phyloP scores from a whole-genome alignment of 2,797 vertebrate species.

The Limnodromus scolopaceus region DNA sequence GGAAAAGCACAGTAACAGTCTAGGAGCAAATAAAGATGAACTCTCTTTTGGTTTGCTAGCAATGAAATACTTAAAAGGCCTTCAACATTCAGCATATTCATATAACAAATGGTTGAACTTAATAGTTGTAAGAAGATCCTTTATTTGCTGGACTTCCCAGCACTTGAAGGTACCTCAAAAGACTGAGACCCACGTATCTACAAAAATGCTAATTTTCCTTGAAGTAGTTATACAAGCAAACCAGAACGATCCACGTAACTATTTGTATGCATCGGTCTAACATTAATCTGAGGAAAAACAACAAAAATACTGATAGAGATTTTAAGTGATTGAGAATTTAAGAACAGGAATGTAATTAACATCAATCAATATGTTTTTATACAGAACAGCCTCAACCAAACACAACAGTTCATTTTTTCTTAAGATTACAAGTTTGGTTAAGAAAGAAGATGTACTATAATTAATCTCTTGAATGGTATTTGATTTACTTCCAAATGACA shows the following conservation, averaged over 20 bases:
- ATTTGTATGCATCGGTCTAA: neutral
- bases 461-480: neutral
- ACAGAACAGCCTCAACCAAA: neutral
- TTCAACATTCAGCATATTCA: neutral
- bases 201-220: neutral
- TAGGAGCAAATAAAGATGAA: neutral
- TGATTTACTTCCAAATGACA: conserved; percentile 16
- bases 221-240: neutral
- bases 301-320: neutral
- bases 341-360: neutral
- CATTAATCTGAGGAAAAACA: neutral
- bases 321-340: neutral
- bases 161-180: neutral
- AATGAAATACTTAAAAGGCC: neutral
- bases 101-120: neutral
- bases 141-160: neutral
- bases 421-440: neutral
- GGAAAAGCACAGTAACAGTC: neutral
- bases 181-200: neutral
- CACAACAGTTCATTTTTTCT: neutral
- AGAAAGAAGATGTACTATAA: neutral
- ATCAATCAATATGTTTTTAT: neutral
- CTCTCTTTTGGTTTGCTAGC: neutral
- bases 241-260: neutral
- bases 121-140: neutral